Evolutionary conservation across 2,797 vertebrate genomes (phyloP).

Genomic region (Bradypus variegatus): DNA sequence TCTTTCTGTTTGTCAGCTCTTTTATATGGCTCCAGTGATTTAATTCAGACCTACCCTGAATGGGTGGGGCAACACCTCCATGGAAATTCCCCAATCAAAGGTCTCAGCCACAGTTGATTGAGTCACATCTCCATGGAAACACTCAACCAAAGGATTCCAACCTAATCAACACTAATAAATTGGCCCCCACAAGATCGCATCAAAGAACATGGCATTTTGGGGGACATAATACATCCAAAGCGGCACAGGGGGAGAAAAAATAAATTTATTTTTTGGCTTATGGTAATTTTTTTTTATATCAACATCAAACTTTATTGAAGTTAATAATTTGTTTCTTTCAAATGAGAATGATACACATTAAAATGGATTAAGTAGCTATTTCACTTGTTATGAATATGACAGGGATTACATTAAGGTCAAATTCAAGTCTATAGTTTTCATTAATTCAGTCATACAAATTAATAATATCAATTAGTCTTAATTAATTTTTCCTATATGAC

Average conservation of each 20-base stretch:
- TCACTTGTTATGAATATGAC: neutral
- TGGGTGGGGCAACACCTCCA: too few species aligned
- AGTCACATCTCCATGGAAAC: too few species aligned
- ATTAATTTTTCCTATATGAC: neutral
- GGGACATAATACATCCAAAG: too few species aligned
- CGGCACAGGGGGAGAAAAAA: neutral
- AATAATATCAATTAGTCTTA: neutral
- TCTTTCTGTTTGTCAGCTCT: too few species aligned
- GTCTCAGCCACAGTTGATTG: too few species aligned
- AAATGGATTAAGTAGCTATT: neutral
- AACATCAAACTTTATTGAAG: neutral
- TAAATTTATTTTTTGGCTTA: neutral
- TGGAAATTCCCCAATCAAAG: too few species aligned
- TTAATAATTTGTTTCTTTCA: neutral
- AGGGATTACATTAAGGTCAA: neutral
- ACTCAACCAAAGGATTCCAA: too few species aligned
- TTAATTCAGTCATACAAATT: neutral
- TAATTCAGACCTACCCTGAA: too few species aligned
- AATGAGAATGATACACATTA: neutral
- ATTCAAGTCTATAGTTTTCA: neutral
- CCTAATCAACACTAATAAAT: too few species aligned
- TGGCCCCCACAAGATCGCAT: too few species aligned
- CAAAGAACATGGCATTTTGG: too few species aligned
- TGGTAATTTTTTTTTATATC: neutral
- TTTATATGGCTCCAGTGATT: too few species aligned